These are phyloP conservation scores for Muschampia plurimacula DNA, from an alignment of 2,888 invertebrate genomes.

Conservation along the genomic window DNA sequence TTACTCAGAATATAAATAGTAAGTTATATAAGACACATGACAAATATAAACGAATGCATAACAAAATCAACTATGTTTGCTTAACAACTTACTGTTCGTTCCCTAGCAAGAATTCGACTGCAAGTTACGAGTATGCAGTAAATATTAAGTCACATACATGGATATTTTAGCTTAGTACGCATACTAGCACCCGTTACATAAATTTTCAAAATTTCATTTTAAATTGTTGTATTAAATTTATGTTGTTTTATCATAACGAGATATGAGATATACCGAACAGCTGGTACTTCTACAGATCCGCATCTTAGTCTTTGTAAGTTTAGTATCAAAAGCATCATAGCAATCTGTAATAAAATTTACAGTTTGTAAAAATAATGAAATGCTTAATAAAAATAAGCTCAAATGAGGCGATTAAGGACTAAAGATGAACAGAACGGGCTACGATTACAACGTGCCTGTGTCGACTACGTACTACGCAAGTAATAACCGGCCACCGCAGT, in stretches of 20 bases:
- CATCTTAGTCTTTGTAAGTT: slow-evolving; percentile 6
- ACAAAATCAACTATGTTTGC: slow-evolving; percentile 72
- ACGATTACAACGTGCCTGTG: slow-evolving; percentile 81
- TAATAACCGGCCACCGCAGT: slow-evolving; percentile 78
- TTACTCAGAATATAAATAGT: slow-evolving; percentile 81
- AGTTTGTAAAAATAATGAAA: slow-evolving; percentile 23
- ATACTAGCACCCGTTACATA: background rate
- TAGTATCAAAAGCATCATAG: slow-evolving; percentile 40
- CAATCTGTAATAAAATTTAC: slow-evolving; percentile 13
- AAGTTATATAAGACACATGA: slow-evolving; percentile 74
- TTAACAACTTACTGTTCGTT: slow-evolving; percentile 54
- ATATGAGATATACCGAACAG: background rate
- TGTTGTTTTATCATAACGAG: background rate
- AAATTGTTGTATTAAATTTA: background rate
- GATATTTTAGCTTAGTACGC: slow-evolving; percentile 10
- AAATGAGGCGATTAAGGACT: slow-evolving; percentile 78
- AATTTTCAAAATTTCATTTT: slow-evolving; percentile 2
- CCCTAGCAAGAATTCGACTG: slow-evolving; percentile 42
- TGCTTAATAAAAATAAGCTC: slow-evolving; percentile 64
- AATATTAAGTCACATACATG: background rate
- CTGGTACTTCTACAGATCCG: background rate
- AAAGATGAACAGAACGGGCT: slow-evolving; percentile 85
- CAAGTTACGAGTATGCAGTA: slow-evolving; percentile 43
- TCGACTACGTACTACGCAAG: slow-evolving; percentile 78
- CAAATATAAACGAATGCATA: slow-evolving; percentile 79